Conservation (phyloP, 2,888 invertebrate species). For the Rotaria socialis region DNA sequence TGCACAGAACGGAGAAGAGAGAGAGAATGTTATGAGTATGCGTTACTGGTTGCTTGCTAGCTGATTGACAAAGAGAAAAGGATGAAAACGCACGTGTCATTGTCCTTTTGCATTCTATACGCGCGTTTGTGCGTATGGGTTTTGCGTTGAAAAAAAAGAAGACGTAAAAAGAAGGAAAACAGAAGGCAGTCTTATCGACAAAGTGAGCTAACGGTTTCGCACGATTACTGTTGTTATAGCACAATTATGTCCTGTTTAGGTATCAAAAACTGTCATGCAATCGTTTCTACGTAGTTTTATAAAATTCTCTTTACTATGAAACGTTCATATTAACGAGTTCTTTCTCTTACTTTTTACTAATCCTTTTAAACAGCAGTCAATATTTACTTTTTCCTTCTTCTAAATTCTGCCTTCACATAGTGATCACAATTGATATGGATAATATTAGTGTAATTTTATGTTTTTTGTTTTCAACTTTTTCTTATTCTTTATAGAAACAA, state of each 20-base stretch:
- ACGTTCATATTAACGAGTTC: neutral
- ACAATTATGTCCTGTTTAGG: neutral
- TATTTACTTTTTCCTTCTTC: neutral
- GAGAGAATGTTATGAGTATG: neutral
- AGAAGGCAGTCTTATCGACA: neutral
- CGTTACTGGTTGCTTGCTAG: neutral
- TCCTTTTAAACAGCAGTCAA: neutral
- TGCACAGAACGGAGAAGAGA: neutral
- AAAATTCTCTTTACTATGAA: neutral
- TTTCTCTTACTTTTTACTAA: neutral
- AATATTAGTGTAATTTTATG: neutral
- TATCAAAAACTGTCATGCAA: neutral
- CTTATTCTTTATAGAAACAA: neutral
- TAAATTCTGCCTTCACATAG: neutral
- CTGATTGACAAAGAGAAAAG: neutral
- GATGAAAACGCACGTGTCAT: constrained; percentile 10
- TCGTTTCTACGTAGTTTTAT: neutral
- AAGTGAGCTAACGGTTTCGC: neutral
- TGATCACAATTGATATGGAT: neutral
- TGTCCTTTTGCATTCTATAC: neutral
- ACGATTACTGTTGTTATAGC: neutral
- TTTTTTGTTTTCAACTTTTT: neutral
- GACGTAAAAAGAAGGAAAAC: constrained; percentile 16
- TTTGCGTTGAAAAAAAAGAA: constrained; percentile 4
- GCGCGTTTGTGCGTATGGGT: neutral